These are phyloP conservation scores for Anas platyrhynchos DNA, from an alignment of 2,113 vertebrate genomes.

Conservation along the genomic window DNA sequence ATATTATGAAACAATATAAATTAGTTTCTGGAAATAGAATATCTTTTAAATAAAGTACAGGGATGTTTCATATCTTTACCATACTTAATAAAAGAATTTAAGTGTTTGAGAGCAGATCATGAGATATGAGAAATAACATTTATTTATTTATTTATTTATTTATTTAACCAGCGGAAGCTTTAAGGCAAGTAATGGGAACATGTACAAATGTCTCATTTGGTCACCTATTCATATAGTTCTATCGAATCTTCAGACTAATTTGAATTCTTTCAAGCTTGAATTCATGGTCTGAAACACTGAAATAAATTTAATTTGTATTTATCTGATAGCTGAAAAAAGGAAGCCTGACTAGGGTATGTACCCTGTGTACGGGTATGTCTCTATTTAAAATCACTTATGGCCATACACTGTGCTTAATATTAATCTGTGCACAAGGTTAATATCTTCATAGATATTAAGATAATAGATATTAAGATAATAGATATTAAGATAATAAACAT, in stretches of 20 bases:
- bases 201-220: neutral
- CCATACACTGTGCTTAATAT: neutral
- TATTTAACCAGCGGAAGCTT: neutral
- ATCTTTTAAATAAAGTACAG: slow-evolving; percentile 29
- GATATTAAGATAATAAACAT: neutral
- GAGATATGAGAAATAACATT: slow-evolving; percentile 22
- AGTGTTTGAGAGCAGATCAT: neutral
- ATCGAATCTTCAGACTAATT: neutral
- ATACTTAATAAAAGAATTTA: neutral
- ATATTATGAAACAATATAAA: slow-evolving; percentile 25
- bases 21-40: slow-evolving; percentile 26
- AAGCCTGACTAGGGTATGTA: neutral
- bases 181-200: neutral
- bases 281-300: neutral
- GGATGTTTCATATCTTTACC: slow-evolving; percentile 11
- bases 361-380: neutral
- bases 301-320: neutral
- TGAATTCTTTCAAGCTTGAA: neutral
- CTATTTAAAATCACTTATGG: neutral
- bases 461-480: no score
- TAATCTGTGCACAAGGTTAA: neutral
- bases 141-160: neutral
- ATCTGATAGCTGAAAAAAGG: neutral
- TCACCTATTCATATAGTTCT: neutral
- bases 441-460: no score